Evolutionary conservation across 2,797 vertebrate species (phyloP).

Genomic region (Chiroxiphia lanceolata): DNA sequence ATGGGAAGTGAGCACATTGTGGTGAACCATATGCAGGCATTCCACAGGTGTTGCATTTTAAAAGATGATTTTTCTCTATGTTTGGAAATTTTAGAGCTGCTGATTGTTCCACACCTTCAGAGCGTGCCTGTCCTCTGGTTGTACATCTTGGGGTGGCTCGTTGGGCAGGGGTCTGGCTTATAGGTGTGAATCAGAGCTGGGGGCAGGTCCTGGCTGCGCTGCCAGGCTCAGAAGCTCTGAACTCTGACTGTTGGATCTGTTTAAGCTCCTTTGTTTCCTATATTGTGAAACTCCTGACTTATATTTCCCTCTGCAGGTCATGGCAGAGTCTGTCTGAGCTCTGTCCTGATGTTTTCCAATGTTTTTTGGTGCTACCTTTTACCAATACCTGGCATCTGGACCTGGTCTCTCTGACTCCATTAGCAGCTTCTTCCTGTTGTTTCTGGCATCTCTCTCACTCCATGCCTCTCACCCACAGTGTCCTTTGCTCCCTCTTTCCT

Average conservation of each 20-base stretch:
- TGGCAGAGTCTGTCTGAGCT: neutral
- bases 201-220: neutral
- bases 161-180: neutral
- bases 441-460: rapidly evolving
- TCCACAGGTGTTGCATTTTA: neutral
- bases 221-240: rapidly evolving
- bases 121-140: neutral
- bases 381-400: rapidly evolving
- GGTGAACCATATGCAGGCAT: rapidly evolving
- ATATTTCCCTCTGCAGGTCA: neutral
- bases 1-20: neutral
- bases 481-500: neutral
- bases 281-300: neutral
- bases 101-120: neutral
- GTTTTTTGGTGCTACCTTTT: neutral
- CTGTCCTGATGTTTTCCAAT: neutral
- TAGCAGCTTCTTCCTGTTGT: neutral
- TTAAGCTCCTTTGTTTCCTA: neutral
- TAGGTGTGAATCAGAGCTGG: rapidly evolving
- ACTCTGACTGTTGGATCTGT: neutral
- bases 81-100: neutral
- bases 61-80: rapidly evolving
- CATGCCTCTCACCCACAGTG: neutral
- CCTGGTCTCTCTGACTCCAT: neutral
- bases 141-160: neutral